Evolutionary conservation across 2,888 invertebrate species (phyloP), one percentile per base, ranked within the genome.

Genomic region (Rotaria macrura): DNA sequence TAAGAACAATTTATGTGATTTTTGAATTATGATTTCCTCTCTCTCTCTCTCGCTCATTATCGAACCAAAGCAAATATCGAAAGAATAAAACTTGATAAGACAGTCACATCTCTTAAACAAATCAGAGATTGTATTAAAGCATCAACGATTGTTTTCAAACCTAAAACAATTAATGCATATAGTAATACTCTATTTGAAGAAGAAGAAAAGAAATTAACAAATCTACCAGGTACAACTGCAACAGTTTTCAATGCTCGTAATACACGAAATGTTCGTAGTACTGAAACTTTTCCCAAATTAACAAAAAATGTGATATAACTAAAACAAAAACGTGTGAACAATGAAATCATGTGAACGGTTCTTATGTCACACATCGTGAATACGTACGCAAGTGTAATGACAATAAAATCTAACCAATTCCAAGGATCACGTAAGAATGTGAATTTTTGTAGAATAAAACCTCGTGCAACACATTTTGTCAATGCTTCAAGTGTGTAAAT

Each of bases 361-460:
- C 14, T 49, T 14, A 17, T 14, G 0, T 14, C 14, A 17, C 49
- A 49, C 23, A 23, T 52, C 17, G 5, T 6, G 54, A 38, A 25
- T 38, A 43, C 25, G 40, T 95, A 97, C 97, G 97, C 97, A 95
- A 97, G 95, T 94, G 96, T 94, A 94, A 98, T 97, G 93, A 97
- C 97, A 94, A 96, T 95, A 95, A 97, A 97, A 95, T 98, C 97
- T 94, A 97, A 95, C 97, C 97, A 97, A 94, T 98, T 98, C 98
- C 98, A 98, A 93, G 97, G 96, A 94, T 98, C 97, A 94, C 97
- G 95, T 94, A 98, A 96, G 94, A 97, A 98, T 94, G 97, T 97
- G 95, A 97, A 97, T 93, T 95, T 95, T 94, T 95, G 94, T 93
- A 97, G 94, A 93, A 97, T 96, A 94, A 96, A 96, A 93, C 97